Conservation (phyloP, 2,797 vertebrate species). For the Notolabrus celidotus region DNA sequence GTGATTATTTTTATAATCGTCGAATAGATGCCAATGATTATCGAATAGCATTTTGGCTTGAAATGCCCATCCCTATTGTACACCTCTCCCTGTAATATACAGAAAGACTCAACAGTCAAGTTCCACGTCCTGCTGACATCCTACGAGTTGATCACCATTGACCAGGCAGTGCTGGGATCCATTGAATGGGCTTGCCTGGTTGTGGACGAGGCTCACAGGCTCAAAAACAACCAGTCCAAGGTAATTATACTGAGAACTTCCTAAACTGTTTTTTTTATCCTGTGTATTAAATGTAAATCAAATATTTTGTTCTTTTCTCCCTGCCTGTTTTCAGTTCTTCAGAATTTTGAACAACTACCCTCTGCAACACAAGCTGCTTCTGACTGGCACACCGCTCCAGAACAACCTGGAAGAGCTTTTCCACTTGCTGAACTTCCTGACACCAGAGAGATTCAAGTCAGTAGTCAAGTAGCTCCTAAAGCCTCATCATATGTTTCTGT, state of each 20-base stretch:
- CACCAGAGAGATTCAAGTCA: constrained; percentile 96
- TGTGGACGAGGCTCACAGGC: constrained; percentile 97
- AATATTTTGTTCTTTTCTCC: not conserved
- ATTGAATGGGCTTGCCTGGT: constrained; percentile 99
- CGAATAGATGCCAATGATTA: too few relatives aligned
- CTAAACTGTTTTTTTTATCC: not conserved
- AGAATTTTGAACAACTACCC: constrained; percentile 96
- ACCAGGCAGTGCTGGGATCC: constrained; percentile 96
- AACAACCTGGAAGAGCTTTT: constrained; percentile 99
- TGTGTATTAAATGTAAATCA: not conserved
- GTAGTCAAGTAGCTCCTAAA: constrained; percentile 66
- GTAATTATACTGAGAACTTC: constrained; percentile 66
- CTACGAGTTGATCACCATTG: constrained; percentile 97
- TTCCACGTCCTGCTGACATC: constrained; percentile 97
- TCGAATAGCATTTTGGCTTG: too few relatives aligned
- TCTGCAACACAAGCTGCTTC: constrained; percentile 96
- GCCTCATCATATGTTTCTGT: constrained; percentile 2
- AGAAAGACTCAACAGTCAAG: constrained; percentile 98
- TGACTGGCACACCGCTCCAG: constrained; percentile 97
- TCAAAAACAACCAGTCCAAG: constrained; percentile 99
- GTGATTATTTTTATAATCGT: too few relatives aligned
- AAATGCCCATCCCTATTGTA: too few relatives aligned
- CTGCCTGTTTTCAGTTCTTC: constrained; percentile 88
- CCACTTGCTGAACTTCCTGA: constrained; percentile 97
- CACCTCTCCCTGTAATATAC: constrained; percentile 39